Percentiles rank a stretch among this genome's conserved stretches.
Evolutionary conservation across 2,888 invertebrate genomes (phyloP).

Genomic region (Scaptomyza caliginosa): DNA sequence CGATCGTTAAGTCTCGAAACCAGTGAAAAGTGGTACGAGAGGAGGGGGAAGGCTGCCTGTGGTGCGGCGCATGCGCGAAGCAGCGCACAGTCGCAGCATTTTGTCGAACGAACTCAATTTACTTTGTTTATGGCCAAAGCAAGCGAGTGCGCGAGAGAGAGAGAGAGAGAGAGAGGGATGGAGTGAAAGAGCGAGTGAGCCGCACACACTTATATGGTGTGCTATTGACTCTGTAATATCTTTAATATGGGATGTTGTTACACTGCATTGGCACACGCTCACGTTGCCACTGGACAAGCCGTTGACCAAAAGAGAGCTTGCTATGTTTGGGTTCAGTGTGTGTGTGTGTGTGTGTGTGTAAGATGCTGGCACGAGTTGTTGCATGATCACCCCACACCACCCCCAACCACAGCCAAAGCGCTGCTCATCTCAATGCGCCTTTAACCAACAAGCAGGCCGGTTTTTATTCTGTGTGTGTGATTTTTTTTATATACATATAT

Average conservation of each 20-base stretch:
- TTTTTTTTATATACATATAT: conserved; percentile 15
- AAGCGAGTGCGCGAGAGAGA: conserved; percentile 8
- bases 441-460: conserved; percentile 41
- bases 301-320: conserved; percentile 45
- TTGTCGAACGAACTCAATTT: conserved; percentile 80
- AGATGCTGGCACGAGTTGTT: conserved; percentile 60
- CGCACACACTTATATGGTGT: conserved; percentile 74
- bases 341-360: conserved; percentile 16
- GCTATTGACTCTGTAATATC: conserved; percentile 80
- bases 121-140: conserved; percentile 69
- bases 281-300: conserved; percentile 81
- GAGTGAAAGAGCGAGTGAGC: conserved; percentile 10
- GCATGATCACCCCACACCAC: conserved; percentile 13
- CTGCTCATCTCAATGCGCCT: conserved; percentile 53
- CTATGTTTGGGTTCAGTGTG: conserved; percentile 10
- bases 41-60: conserved; percentile 19
- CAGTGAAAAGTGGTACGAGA: background rate
- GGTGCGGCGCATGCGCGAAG: conserved; percentile 71
- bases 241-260: conserved; percentile 82
- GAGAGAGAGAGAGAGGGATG: conserved; percentile 12
- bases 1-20: conserved; percentile 78
- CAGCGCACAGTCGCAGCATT: conserved; percentile 57
- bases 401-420: conserved; percentile 11
- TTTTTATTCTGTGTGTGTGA: conserved; percentile 17
- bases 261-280: conserved; percentile 84